Evolutionary conservation across 2,888 invertebrate genomes (phyloP), one percentile per base, ranked within the genome.

Genomic region (Girardia tigrina): DNA sequence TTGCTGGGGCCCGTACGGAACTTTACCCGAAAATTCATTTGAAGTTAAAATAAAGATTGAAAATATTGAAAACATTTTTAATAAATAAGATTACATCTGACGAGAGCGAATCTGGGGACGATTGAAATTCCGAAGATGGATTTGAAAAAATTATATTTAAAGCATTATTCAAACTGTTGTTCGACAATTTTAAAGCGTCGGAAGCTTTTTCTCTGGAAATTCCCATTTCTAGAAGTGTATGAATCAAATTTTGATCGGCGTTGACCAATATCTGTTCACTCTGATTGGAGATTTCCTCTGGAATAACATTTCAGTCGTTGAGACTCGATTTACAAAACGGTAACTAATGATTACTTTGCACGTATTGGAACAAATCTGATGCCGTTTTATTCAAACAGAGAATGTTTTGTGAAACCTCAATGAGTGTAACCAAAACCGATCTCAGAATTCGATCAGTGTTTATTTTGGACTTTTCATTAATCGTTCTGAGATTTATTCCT

Each of bases 401-500:
- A 56, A 56, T 56, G 23, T 56, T 56, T 56, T 56, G 56, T 6
- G 56, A 56, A 20, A 56, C n/a, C 23, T 56, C 56, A 56, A 56
- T 56, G n/a, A 56, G 23, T 20, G 56, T 56, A 56, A 56, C 56
- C 23, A 56, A 56, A 56, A 56, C 56, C 23, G 56, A 56, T 56
- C 56, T 4, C 23, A 56, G n/a, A 56, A 56, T 23, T 12, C 4
- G 56, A 12, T 56, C 56, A 56, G n/a, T 56, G n/a, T n/a, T 56
- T 56, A n/a, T 23, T 56, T 56, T 56, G n/a, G 56, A 56, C n/a
- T 56, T 56, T 56, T 56, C 56, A 16, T 56, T 56, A 23, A 56
- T 56, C n/a, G n/a, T 56, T 56, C 23, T 56, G 20, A 56, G n/a
- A n/a, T 56, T 56, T 56, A 20, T 56, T 2, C 56, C 56, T 8